Evolutionary conservation across 1,140 invertebrate genomes (phyloP), one percentile per base, ranked within the genome.

Genomic region (Solen grandis): DNA sequence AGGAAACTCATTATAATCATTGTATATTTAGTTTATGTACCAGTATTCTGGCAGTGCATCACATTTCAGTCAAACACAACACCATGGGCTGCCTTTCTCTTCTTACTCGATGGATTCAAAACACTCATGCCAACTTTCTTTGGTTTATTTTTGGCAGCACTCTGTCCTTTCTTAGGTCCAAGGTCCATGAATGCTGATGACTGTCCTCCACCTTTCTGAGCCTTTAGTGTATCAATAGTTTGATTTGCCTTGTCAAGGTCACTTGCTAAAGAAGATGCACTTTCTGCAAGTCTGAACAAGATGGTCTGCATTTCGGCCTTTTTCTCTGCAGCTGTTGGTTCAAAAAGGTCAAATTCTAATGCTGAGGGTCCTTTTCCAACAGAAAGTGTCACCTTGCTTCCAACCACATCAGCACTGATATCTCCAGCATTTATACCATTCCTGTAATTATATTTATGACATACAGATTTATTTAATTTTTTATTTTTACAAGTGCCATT

Each of bases 51-150:
- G 10, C 46, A 50, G 46, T 50, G 46, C 10, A 63, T 22, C 14
- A 10, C 1, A 63, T 73, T 16, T 85, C 36, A 89, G 57, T 89
- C 89, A 85, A 88, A 90, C 29, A 88, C 88, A 60, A 90, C 88
- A 59, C 89, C 89, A 22, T 83, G 79, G 10, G 88, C 88, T 73
- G 86, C 88, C 74, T 90, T 90, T 60, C 88, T 76, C 66, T 90
- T 90, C 68, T 87, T 85, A 72, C 88, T 90, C 10, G 82, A 80
- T 36, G 89, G 89, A 70, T 90, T 90, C 2, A 90, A 62, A 35
- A 88, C 88, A 89, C 89, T 90, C 89, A 90, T 90, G 38, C 89
- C 89, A 55, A 75, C 77, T 84, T 90, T 88, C 31, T 75, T 89
- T 19, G 85, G 87, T 70, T 88, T 89, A 1, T 68, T 63, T 70